Conservation (phyloP, 1,140 invertebrate species). For the Cotesia typhae region DNA sequence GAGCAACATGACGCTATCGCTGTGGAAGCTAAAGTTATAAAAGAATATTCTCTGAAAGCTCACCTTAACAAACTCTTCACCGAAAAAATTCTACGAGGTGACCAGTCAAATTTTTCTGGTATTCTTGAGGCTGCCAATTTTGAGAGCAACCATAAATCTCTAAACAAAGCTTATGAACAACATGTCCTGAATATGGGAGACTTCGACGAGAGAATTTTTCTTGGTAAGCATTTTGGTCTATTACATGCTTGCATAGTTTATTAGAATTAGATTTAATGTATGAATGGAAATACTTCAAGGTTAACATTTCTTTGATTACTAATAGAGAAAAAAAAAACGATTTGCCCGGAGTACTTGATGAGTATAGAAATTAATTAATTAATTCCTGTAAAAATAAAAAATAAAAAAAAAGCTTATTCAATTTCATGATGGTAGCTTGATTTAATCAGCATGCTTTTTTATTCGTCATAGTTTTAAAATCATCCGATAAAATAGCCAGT, state of each 20-base stretch:
- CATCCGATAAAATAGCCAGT: no score
- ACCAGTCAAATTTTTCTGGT: constrained; percentile 72
- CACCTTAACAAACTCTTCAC: constrained; percentile 84
- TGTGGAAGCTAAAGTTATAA: constrained; percentile 89
- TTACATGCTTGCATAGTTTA: background rate
- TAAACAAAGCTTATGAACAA: constrained; percentile 90
- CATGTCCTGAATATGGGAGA: constrained; percentile 91
- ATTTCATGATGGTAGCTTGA: no score
- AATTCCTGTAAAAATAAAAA: constrained; percentile 8
- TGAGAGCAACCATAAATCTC: constrained; percentile 82
- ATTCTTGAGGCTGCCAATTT: constrained; percentile 78
- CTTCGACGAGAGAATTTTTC: constrained; percentile 96
- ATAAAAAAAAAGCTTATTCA: constrained; percentile 9
- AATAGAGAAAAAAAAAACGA: background rate
- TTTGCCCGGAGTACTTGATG: background rate
- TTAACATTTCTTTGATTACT: no score
- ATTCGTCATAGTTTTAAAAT: no score
- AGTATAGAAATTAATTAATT: constrained; percentile 11
- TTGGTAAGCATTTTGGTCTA: constrained; percentile 68
- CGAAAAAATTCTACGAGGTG: constrained; percentile 75
- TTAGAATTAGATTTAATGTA: background rate
- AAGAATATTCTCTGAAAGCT: constrained; percentile 87
- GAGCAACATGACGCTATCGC: constrained; percentile 80
- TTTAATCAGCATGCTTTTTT: no score
- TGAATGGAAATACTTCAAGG: background rate